A percentile compares a stretch with the other conserved stretches of the same genome.
Conservation (phyloP, 2,113 vertebrate species). For the Pelmatolapia mariae region DNA sequence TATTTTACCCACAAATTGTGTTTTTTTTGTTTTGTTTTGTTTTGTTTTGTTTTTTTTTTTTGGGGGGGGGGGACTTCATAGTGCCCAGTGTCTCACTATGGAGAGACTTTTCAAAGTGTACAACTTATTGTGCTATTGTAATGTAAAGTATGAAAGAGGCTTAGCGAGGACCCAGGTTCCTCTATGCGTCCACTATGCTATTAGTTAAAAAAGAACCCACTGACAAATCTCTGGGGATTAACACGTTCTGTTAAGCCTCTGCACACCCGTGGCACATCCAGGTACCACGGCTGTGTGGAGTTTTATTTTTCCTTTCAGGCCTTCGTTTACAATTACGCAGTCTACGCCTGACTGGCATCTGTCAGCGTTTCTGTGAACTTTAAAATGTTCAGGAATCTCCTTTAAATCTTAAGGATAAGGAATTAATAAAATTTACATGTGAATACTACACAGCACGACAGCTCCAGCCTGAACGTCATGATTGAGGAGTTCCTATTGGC, state of each 20-base stretch:
- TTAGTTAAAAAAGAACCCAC: neutral
- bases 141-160: neutral
- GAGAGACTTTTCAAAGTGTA: neutral
- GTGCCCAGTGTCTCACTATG: neutral
- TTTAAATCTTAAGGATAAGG: neutral
- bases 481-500: neutral
- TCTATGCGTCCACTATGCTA: neutral
- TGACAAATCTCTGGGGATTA: neutral
- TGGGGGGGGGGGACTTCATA: neutral
- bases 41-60: neutral
- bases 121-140: neutral
- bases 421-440: neutral
- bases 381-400: neutral
- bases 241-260: rapidly evolving
- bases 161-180: neutral
- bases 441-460: neutral
- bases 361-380: neutral
- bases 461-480: neutral
- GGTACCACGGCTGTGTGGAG: neutral
- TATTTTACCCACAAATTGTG: neutral
- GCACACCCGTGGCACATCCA: neutral
- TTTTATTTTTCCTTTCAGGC: neutral
- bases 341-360: neutral
- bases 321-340: neutral
- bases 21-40: neutral